A percentile compares a stretch with the other conserved stretches of the same genome.
Conservation (phyloP, 2,797 vertebrate species). For the Lepilemur septentrionalis region DNA sequence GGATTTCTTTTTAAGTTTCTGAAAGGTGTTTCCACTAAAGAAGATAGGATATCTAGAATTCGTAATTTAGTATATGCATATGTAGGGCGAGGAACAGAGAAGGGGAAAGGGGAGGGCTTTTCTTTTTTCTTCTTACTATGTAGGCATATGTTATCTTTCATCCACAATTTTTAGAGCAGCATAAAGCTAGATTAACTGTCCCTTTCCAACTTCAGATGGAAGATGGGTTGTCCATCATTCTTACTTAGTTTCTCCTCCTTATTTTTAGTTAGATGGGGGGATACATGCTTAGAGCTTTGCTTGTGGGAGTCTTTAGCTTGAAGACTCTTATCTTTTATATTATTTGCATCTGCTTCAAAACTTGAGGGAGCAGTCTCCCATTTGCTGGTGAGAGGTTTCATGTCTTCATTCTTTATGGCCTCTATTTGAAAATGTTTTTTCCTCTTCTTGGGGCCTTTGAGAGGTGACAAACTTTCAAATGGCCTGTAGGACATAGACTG, state of each 20-base stretch:
- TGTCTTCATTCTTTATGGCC: neutral
- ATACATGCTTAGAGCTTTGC: neutral
- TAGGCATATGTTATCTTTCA: neutral
- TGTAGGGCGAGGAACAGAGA: neutral
- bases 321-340: neutral
- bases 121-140: neutral
- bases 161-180: neutral
- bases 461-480: neutral
- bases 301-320: neutral
- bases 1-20: constrained; percentile 33
- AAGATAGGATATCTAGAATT: neutral
- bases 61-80: neutral
- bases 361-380: neutral
- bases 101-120: neutral
- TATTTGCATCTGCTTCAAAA: neutral
- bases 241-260: neutral
- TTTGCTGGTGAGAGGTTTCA: neutral
- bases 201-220: neutral
- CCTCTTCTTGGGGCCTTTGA: constrained; percentile 59
- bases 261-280: neutral
- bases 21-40: neutral
- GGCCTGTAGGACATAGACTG: neutral
- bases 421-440: constrained; percentile 30
- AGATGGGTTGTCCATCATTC: neutral
- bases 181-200: neutral